Base-by-base conservation (phyloP, 2,888 invertebrate genomes). In the Drosophila quinaria region DNA sequence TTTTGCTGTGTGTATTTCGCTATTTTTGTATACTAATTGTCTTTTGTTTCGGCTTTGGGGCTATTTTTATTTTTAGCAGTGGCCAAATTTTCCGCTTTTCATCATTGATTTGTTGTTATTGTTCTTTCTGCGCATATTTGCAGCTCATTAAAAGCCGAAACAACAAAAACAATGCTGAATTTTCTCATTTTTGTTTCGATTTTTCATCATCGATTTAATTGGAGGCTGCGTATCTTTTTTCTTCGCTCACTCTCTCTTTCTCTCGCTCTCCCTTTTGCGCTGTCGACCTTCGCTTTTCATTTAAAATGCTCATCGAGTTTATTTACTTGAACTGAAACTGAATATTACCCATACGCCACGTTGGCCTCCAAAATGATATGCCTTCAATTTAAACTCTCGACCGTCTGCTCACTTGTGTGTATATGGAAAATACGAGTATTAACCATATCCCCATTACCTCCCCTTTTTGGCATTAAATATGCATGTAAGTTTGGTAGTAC, bases 271-370 rank as follows among this genome's bases (percentile, higher is more conserved):
- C 11, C 19, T 39, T 42, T 59, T 33, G 17, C 35, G 10, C 9
- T 55, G 11, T n/a, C 25, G 85, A 69, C 87, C 87, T 80, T 83
- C 70, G 65, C 25, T 70, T 70, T 79, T 67, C 59, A 69, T 69
- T 68, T 61, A 62, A 71, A 63, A 60, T 67, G 50, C 65, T 74
- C 67, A 66, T 72, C 70, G 80, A 87, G 82, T 89, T 77, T 89
- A 87, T 81, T 89, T 87, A 79, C 88, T 87, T 89, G 78, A 81
- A 66, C 69, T 64, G 66, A 52, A 64, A 70, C 47, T 50, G 25
- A 25, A 70, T 52, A 76, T 80, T 68, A 75, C 68, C 56, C 78
- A 87, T 75, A 70, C 78, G 74, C 74, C 78, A 51, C 52, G 54
- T 50, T 65, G 78, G 67, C 74, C 70, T 22, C 56, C 51, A 58